Conservation (phyloP, 2,113 vertebrate genomes). For the Sapayoa aenigma region DNA sequence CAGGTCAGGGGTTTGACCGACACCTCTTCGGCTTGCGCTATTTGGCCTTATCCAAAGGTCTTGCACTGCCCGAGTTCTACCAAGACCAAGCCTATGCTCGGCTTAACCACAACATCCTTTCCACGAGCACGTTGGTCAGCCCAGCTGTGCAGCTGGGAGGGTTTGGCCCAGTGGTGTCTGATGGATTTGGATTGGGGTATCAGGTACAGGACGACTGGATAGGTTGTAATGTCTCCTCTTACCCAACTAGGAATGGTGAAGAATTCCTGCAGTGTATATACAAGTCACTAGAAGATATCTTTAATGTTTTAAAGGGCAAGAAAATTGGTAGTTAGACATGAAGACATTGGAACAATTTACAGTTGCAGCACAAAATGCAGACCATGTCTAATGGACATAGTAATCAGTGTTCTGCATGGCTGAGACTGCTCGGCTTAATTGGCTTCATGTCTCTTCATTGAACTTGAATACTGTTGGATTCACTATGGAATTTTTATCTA, state of each 20-base stretch:
- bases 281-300: conserved; percentile 91
- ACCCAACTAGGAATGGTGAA: conserved; percentile 80
- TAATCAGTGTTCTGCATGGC: neutral
- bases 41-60: conserved; percentile 76
- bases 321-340: conserved; percentile 70
- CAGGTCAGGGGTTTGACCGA: conserved; percentile 96
- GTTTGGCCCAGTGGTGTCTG: conserved; percentile 91
- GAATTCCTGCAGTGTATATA: conserved; percentile 87
- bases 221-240: conserved; percentile 89
- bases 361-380: neutral
- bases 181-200: conserved; percentile 91
- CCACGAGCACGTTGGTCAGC: conserved; percentile 91
- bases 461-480: neutral
- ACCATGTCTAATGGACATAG: neutral
- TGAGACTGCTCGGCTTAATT: neutral
- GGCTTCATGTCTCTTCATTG: neutral
- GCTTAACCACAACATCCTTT: conserved; percentile 94
- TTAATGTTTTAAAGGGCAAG: conserved; percentile 85
- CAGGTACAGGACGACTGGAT: conserved; percentile 88
- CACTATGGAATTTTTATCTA: neutral
- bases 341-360: neutral
- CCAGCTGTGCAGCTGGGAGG: conserved; percentile 85
- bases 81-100: conserved; percentile 83
- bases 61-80: conserved; percentile 78
- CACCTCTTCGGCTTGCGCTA: conserved; percentile 89